Base-by-base conservation (phyloP, 2,888 invertebrate species). In the Mongoloraphidia duomilia region DNA sequence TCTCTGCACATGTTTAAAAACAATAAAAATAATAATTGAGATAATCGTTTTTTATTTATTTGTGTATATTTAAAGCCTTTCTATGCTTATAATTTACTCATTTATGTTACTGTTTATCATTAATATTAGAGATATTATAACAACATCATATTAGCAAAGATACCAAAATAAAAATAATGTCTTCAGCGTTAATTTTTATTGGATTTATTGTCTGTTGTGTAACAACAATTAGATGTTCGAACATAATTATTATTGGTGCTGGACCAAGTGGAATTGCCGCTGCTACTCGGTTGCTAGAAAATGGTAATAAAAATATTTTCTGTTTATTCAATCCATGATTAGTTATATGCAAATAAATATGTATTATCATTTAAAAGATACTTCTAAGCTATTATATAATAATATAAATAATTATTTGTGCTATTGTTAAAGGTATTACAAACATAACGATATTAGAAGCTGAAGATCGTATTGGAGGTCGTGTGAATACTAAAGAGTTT, bases 391-490 rank as follows among this genome's bases (percentile, higher is more conserved):
- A 5, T 83, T 41, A 83, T 82, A 61, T 79, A n/a, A n/a, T 77
- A 1, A 76, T 75, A 54, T 66, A 73, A n/a, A n/a, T n/a, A n/a
- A n/a, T n/a, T n/a, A n/a, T n/a, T n/a, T n/a, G n/a, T 54, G 70
- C 79, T 36, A 71, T 82, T 46, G 83, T 82, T 0, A 57, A 57
- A 49, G 62, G 63, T 12, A 64, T 69, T 43, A 58, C 57, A 17
- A 65, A 74, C 54, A 73, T 80, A 2, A 53, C 75, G 36, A 67
- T 81, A 0, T 59, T 83, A 41, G 83, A 82, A 61, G 79, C 78
- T 1, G 76, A 75, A 54, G 66, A 73, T 54, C 71, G 79, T 36
- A 71, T 82, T 46, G 83, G 83, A 0, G 68, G 68, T 12, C 53
- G 68, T 47, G 54, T 65, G 12, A 41, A 59, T 49, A 62, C 61